Evolutionary conservation across 1,140 invertebrate species (phyloP).

Genomic region (Medauroidea extradentata): DNA sequence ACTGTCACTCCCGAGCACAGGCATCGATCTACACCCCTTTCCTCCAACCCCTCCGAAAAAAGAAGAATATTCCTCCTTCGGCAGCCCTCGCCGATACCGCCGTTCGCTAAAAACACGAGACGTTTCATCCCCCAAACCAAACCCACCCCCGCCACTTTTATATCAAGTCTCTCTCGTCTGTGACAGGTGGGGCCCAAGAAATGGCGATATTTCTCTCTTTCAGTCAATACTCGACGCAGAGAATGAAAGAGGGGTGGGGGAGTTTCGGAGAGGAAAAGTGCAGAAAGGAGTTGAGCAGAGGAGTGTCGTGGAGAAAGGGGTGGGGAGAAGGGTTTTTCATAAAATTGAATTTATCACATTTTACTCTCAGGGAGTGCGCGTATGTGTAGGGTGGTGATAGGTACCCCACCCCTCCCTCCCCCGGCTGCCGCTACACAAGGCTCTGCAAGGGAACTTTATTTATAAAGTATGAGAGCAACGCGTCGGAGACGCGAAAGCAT

Average conservation of each 20-base stretch:
- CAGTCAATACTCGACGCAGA: conserved; percentile 6
- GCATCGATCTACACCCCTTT: conserved; percentile 5
- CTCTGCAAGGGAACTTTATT: too few species aligned
- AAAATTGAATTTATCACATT: conserved; percentile 8
- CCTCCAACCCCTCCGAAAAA: neutral
- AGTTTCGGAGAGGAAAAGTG: neutral
- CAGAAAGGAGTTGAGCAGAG: neutral
- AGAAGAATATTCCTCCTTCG: too few species aligned
- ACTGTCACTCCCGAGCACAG: conserved; percentile 2
- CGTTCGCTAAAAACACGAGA: conserved; percentile 5
- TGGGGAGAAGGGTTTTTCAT: neutral
- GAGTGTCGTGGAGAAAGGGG: neutral
- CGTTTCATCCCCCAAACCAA: conserved; percentile 2
- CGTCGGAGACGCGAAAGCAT: too few species aligned
- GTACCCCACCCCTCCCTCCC: too few species aligned
- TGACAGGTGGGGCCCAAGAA: conserved; percentile 3
- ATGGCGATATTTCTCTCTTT: conserved; percentile 7
- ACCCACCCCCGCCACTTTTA: neutral
- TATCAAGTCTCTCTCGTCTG: conserved; percentile 8
- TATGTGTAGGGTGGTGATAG: too few species aligned
- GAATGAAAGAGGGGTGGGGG: neutral
- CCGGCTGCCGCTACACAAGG: too few species aligned
- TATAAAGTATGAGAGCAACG: too few species aligned
- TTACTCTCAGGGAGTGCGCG: neutral
- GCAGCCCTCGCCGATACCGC: neutral